A percentile compares a stretch with the other conserved stretches of the same genome.
Evolutionary conservation across 37 sponge, comb jelly and placozoan species (phyloP).

Genomic region (Aphrocallistes beatrix): DNA sequence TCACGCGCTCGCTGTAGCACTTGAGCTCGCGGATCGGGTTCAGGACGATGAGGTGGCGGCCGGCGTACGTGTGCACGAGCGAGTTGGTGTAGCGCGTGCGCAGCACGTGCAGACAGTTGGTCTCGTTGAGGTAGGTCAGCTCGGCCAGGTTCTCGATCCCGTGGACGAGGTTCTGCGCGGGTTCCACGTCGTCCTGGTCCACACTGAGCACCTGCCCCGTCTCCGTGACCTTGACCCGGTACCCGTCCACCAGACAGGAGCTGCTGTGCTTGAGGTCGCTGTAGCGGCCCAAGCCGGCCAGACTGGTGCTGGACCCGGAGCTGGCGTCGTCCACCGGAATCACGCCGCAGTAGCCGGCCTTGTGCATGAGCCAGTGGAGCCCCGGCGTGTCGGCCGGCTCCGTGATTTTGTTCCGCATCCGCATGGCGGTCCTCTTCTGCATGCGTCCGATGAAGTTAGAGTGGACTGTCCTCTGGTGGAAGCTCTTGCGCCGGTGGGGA

Average conservation of each 20-base stretch:
- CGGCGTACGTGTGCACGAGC: slow-evolving; percentile 94
- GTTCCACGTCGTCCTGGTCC: slow-evolving; percentile 67
- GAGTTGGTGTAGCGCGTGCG: slow-evolving; percentile 78
- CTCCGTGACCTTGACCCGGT: slow-evolving; percentile 37
- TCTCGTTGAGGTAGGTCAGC: slow-evolving; percentile 80
- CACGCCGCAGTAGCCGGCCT: slow-evolving; percentile 52
- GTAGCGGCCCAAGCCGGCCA: background rate
- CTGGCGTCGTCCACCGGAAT: slow-evolving; percentile 26
- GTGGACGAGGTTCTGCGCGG: slow-evolving; percentile 33
- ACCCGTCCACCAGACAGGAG: slow-evolving; percentile 21
- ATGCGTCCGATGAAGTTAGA: background rate
- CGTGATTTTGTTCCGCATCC: background rate
- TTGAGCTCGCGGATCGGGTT: slow-evolving; percentile 76
- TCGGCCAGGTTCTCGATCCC: slow-evolving; percentile 83
- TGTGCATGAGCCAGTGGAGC: slow-evolving; percentile 69
- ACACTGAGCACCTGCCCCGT: slow-evolving; percentile 47
- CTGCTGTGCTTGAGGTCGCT: background rate
- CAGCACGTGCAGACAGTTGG: slow-evolving; percentile 83
- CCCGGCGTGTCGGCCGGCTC: background rate
- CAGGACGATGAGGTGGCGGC: slow-evolving; percentile 78
- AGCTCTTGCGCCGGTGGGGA: background rate
- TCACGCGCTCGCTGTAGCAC: slow-evolving; percentile 71
- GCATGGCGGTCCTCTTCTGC: slow-evolving; percentile 18
- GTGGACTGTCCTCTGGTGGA: background rate
- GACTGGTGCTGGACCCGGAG: slow-evolving; percentile 30